Base-by-base conservation (phyloP, 2,797 vertebrate genomes). In the Brachyalestes nurse region DNA sequence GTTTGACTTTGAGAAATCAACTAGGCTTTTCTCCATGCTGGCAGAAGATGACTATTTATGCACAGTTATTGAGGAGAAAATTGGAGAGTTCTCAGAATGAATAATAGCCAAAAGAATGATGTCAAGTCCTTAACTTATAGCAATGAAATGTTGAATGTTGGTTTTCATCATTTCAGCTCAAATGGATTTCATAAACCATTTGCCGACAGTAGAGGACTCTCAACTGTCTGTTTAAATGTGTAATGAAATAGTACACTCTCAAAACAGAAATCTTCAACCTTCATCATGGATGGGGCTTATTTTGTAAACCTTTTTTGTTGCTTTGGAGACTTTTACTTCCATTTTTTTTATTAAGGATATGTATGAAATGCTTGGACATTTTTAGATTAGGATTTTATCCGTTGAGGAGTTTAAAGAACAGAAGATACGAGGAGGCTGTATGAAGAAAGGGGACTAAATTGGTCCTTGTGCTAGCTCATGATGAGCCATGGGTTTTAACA, bases 341-440 rank as follows among this genome's bases (percentile, higher is more conserved):
- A n/a, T n/a, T n/a, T 53, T 85, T 88, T 60, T 88, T 83, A 87
- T 89, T 87, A 86, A 75, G 66, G 70, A 53, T 82, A 62, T 84
- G 75, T 77, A 42, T 55, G 75, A 86, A 79, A 82, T 84, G 58
- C 79, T 76, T 40, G 6, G 77, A 80, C 2, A 79, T 78, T 84
- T 84, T 73, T 64, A 13, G 53, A 23, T 80, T 67, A 21, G 45
- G 79, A 86, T 70, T 87, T 85, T 80, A 78, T 82, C 77, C 66
- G 40, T 70, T 57, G 75, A 75, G 81, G 79, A 66, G 67, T 80
- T 74, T 70, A 45, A 45, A 6, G 42, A 45, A 45, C 42, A 45
- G 60, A 45, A 82, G 72, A 55, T 57, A 13, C 64, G 73, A 75
- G 72, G 72, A 55, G 19, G 57, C 64, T 45, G 28, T 71, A 66